These are phyloP conservation scores for Eupithecia pulchellata DNA, from an alignment of 2,888 invertebrate genomes.

Conservation along the genomic window DNA sequence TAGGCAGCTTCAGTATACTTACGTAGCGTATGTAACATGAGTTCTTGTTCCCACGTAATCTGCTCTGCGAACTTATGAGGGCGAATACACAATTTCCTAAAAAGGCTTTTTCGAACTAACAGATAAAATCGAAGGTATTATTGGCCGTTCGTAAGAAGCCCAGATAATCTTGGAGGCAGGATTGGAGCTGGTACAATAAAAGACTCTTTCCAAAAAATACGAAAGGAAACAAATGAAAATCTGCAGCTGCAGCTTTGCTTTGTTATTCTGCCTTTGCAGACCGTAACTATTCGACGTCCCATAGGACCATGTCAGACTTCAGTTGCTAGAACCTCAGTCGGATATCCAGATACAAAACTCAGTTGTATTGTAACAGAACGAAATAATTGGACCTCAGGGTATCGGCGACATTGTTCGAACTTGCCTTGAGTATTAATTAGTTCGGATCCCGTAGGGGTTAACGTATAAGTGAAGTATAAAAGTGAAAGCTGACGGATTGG, in stretches of 20 bases:
- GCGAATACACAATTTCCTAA: background rate
- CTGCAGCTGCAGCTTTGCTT: conserved; percentile 14
- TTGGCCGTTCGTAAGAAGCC: background rate
- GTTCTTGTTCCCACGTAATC: conserved; percentile 12
- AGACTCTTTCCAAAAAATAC: background rate
- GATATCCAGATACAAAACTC: conserved; percentile 35
- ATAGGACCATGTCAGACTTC: background rate
- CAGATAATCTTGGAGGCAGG: background rate
- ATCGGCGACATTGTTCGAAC: conserved; percentile 58
- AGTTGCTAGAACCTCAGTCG: conserved; percentile 33
- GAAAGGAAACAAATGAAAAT: background rate
- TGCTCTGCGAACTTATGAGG: background rate
- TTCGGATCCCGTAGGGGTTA: conserved; percentile 50
- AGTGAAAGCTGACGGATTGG: conserved; percentile 55
- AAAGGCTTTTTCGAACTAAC: background rate
- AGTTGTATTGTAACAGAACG: conserved; percentile 38
- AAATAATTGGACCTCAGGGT: conserved; percentile 64
- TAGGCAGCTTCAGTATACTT: conserved; percentile 22
- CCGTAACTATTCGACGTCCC: conserved; percentile 19
- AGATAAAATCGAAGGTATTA: background rate
- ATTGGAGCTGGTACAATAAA: background rate
- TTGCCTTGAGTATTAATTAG: conserved; percentile 64
- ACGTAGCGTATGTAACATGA: background rate
- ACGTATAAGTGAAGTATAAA: conserved; percentile 49
- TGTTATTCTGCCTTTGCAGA: conserved; percentile 15